Conservation (phyloP, 2,113 vertebrate species). For the Tragelaphus imberbis region DNA sequence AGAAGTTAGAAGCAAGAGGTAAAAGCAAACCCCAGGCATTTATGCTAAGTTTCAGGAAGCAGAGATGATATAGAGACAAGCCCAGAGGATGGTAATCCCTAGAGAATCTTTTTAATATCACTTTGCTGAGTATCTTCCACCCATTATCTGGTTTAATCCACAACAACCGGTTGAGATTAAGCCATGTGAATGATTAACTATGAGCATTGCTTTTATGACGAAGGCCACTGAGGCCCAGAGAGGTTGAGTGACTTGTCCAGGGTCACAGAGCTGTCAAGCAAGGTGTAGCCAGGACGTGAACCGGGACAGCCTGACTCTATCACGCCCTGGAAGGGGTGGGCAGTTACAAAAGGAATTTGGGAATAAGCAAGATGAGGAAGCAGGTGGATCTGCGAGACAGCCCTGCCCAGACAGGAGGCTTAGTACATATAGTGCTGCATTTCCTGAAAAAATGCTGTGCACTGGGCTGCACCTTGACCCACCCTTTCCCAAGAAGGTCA, state of each 20-base stretch:
- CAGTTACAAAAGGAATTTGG: neutral
- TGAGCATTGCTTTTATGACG: too few species aligned
- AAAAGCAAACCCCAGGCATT: neutral
- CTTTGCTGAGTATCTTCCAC: fast-evolving
- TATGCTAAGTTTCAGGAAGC: neutral
- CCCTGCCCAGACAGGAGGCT: neutral
- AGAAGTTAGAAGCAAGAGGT: neutral
- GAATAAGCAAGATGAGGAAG: neutral
- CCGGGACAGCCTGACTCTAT: neutral
- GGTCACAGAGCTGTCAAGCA: neutral
- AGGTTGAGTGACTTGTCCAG: neutral
- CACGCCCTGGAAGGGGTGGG: neutral
- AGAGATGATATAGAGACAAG: neutral
- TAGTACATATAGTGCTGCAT: fast-evolving
- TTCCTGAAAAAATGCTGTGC: neutral
- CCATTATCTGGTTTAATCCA: neutral
- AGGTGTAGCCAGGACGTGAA: neutral
- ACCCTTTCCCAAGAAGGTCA: neutral
- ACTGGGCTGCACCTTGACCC: neutral
- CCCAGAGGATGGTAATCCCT: neutral
- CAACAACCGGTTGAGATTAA: neutral
- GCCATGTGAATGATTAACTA: neutral
- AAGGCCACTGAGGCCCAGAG: neutral
- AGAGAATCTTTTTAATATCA: fast-evolving
- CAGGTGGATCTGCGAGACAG: too few species aligned